phyloP scores from a whole-genome alignment of 1,140 invertebrate genomes.

The Bombus picipes region DNA sequence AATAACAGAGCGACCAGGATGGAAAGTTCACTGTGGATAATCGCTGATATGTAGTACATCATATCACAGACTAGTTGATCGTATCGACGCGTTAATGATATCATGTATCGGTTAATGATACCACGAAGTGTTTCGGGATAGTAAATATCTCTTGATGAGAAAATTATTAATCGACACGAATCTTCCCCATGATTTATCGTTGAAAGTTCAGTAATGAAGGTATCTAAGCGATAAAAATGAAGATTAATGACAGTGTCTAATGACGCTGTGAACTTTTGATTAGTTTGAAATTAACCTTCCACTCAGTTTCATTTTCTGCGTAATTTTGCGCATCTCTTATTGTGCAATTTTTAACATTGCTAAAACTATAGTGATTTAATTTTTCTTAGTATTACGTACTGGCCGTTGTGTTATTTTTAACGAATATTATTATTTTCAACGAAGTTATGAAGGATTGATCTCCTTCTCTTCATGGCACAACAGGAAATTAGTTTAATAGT shows the following conservation, averaged over 20 bases:
- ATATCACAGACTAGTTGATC: neutral
- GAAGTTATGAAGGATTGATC: no score
- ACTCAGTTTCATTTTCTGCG: no score
- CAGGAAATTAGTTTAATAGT: no score
- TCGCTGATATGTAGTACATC: neutral
- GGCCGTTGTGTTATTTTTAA: no score
- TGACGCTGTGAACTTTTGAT: neutral
- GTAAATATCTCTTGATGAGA: neutral
- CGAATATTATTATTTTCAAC: no score
- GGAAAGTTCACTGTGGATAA: neutral
- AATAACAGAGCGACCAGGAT: slow-evolving; percentile 3
- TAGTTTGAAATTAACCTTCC: neutral
- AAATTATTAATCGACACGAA: neutral
- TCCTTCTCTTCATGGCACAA: no score
- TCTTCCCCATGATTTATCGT: neutral
- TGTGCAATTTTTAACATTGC: no score
- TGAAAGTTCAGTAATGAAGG: neutral
- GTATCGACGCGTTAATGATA: neutral
- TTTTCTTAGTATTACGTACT: no score
- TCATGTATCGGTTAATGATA: neutral
- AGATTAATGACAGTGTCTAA: neutral
- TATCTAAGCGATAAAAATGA: neutral
- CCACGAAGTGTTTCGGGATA: neutral
- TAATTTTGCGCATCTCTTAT: no score
- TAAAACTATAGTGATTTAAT: no score